Evolutionary conservation across 53 echinoderm and acorn worm genomes (phyloP).

Genomic region (Apostichopus leukothele): DNA sequence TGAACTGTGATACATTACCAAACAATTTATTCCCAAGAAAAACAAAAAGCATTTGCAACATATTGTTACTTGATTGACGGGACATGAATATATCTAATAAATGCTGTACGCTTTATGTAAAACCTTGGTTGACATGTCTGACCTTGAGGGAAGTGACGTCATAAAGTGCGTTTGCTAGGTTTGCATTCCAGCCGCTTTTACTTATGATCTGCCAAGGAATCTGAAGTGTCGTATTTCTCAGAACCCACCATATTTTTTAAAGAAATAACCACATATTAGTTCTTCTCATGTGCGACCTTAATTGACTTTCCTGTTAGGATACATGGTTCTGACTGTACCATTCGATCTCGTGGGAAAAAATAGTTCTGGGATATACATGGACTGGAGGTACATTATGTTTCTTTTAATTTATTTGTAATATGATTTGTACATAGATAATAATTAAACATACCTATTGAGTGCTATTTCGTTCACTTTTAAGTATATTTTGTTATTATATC

Average conservation of each 20-base stretch:
- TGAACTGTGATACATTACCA: too few relatives aligned
- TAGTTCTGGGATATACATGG: neutral
- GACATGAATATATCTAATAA: too few relatives aligned
- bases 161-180: neutral
- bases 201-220: neutral
- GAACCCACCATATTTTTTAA: neutral
- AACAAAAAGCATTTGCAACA: too few relatives aligned
- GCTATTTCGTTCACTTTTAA: slow-evolving; percentile 25
- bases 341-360: too few relatives aligned
- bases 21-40: too few relatives aligned
- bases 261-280: neutral
- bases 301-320: too few relatives aligned
- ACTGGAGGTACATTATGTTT: neutral
- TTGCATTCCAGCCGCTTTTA: slow-evolving; percentile 2
- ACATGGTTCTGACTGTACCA: too few relatives aligned
- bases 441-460: slow-evolving; percentile 26
- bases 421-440: slow-evolving; percentile 34
- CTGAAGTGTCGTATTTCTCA: neutral
- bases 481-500: slow-evolving; percentile 16
- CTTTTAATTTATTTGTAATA: slow-evolving; percentile 16
- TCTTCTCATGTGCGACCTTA: too few relatives aligned
- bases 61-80: too few relatives aligned
- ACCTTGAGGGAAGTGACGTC: too few relatives aligned
- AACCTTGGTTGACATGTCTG: too few relatives aligned
- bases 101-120: too few relatives aligned